Evolutionary conservation across 2,888 invertebrate genomes (phyloP).

Genomic region (Drosophila anomalata): DNA sequence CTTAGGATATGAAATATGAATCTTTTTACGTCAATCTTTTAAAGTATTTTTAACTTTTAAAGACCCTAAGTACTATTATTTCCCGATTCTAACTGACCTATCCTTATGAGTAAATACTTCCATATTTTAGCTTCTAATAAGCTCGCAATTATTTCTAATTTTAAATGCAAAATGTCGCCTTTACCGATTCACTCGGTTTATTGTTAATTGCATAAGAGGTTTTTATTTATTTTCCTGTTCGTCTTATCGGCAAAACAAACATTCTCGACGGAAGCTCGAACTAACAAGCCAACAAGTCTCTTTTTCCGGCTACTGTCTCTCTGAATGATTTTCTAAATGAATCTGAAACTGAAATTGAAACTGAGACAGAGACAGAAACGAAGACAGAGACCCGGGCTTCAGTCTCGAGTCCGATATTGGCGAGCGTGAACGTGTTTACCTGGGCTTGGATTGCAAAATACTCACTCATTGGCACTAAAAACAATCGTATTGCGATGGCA

Average conservation of each 20-base stretch:
- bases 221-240: conserved; percentile 48
- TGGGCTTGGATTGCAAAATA: conserved; percentile 25
- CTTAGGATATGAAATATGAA: conserved; percentile 29
- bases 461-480: not conserved
- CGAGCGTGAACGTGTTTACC: conserved; percentile 62
- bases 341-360: not conserved
- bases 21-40: not conserved
- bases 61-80: not conserved
- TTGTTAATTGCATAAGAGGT: conserved; percentile 57
- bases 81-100: not conserved
- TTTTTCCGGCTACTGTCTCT: conserved; percentile 19
- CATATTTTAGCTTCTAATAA: not conserved
- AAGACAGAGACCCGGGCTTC: conserved; percentile 17
- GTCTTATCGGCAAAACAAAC: conserved; percentile 56
- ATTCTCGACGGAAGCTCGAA: conserved; percentile 23
- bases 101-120: not conserved
- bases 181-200: conserved; percentile 5
- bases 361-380: conserved; percentile 1
- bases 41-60: not conserved
- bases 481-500: conserved; percentile 30
- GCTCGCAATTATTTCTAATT: not conserved
- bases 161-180: conserved; percentile 10
- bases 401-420: conserved; percentile 55
- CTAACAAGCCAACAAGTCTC: conserved; percentile 32
- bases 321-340: conserved; percentile 5